Conservation (phyloP, 2,888 invertebrate species). For the Mimumesa dahlbomi region DNA sequence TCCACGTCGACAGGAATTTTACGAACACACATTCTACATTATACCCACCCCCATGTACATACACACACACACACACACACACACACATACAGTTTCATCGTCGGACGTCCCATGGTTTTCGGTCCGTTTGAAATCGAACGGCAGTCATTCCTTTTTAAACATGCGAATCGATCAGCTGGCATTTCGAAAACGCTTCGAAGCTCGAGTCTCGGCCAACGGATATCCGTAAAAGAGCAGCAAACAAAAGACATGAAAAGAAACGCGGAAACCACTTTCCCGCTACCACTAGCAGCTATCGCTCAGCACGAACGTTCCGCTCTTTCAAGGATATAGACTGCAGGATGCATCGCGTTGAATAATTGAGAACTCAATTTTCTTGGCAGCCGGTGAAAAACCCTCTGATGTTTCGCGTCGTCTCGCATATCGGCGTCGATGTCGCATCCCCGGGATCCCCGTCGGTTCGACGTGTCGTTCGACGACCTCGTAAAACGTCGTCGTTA, state of each 20-base stretch:
- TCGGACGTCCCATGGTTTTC: no score
- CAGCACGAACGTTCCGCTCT: slow-evolving; percentile 18
- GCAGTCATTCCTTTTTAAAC: no score
- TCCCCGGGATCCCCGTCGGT: no score
- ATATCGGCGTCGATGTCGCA: not conserved
- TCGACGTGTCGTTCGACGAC: slow-evolving; percentile 23
- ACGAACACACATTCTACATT: no score
- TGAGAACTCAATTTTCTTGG: slow-evolving; percentile 58
- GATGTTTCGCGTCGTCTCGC: slow-evolving; percentile 7
- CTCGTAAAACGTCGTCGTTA: slow-evolving; percentile 7
- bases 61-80: no score
- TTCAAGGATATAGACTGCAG: slow-evolving; percentile 20
- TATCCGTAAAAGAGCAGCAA: slow-evolving; percentile 22
- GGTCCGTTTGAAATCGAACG: no score
- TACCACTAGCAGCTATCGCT: slow-evolving; percentile 16
- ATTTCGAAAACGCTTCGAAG: no score
- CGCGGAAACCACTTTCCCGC: slow-evolving; percentile 40
- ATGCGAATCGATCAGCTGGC: no score
- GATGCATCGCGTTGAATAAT: slow-evolving; percentile 57
- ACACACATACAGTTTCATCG: no score
- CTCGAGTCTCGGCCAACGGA: slow-evolving; percentile 12
- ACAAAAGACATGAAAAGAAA: slow-evolving; percentile 17
- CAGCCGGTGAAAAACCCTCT: slow-evolving; percentile 30
- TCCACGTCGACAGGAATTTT: no score
- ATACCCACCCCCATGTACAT: no score